Conservation (phyloP, 2,888 invertebrate genomes). For the Germaria angustata region DNA sequence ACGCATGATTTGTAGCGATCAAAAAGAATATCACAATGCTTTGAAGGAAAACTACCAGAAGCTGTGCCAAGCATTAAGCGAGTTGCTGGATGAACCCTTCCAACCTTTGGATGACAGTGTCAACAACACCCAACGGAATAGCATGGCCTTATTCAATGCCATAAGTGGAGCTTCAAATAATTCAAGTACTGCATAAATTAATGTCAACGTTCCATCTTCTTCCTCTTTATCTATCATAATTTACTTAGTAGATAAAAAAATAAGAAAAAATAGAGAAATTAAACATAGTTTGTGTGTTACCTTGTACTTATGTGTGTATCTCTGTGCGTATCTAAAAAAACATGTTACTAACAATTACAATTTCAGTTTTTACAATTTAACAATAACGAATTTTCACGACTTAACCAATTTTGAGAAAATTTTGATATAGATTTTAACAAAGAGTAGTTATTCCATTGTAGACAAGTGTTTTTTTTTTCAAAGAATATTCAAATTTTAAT, state of each 20-base stretch:
- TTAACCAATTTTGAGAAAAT: neutral
- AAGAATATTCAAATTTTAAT: neutral
- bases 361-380: conserved; percentile 20
- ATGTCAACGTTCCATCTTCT: conserved; percentile 35
- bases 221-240: conserved; percentile 25
- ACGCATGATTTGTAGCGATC: conserved; percentile 92
- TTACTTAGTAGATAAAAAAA: conserved; percentile 40
- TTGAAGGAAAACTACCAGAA: conserved; percentile 92
- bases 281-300: conserved; percentile 50
- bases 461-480: conserved; percentile 4
- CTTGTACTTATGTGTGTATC: conserved; percentile 12
- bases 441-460: neutral
- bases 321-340: conserved; percentile 24
- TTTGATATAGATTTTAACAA: conserved; percentile 12
- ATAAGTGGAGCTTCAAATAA: conserved; percentile 90
- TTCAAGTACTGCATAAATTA: conserved; percentile 87
- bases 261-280: neutral
- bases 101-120: conserved; percentile 79
- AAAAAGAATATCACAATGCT: conserved; percentile 94
- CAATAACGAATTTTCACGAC: conserved; percentile 39
- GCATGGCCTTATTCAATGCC: conserved; percentile 88
- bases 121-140: conserved; percentile 86
- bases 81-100: conserved; percentile 87
- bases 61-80: conserved; percentile 88
- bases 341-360: conserved; percentile 39